Evolutionary conservation across 2,113 vertebrate genomes (phyloP), one percentile per base, ranked within the genome.

Genomic region (Phasianus colchicus): DNA sequence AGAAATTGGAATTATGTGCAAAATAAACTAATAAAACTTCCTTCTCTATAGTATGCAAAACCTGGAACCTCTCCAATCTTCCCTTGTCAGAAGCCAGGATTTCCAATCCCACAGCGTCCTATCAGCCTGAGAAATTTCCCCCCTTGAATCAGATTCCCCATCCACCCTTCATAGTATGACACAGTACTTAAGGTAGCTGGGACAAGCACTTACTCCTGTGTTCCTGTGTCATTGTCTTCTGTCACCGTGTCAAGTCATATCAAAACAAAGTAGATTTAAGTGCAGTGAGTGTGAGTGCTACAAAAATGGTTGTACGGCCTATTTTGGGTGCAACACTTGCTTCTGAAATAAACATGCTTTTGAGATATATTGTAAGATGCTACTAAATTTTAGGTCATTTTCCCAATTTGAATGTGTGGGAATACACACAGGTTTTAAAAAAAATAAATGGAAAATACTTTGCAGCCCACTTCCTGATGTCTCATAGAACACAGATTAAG

Each of bases 211-310:
- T 87, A 52, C 61, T 34, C 36, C 55, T 64, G 75, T 91, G 74
- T 54, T 95, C 50, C 14, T 45, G 12, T 87, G 78, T 82, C 74
- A 45, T 32, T 73, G 47, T 7, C 58, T 85, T 86, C 63, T 11
- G 3, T 71, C 84, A 67, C 38, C 38, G 47, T 71, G 71, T 82
- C 82, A 75, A 58, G 24, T 92, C 74, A 71, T 36, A 88, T 16
- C 63, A 75, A 83, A 93, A 88, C 86, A 93, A 91, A 91, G 70
- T 71, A 34, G 85, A 88, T 93, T 91, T 79, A 67, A 87, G 38
- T 73, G 29, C 55, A 38, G 71, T 64, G 88, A 52, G 74, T 79
- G 71, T 36, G 50, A 76, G 22, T 75, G 67, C 60, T 75, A 82
- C 82, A 75, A 88, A 93, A 96, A 95, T 85, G 85, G 71, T 71